Conservation (phyloP, 92 coral and sea anemone genomes). For the Epizoanthus scotinus region DNA sequence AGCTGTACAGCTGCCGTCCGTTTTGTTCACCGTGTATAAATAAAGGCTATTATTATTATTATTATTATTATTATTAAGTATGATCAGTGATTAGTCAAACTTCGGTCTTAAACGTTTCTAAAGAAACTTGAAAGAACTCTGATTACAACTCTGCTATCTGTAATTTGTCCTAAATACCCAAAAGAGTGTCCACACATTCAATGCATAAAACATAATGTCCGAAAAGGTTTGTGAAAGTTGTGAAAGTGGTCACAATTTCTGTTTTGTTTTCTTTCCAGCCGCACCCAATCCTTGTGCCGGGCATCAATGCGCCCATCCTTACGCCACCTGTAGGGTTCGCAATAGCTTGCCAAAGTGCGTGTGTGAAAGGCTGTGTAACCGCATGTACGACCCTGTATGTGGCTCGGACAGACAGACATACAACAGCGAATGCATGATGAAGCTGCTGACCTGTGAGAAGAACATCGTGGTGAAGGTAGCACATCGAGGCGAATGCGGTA, state of each 20-base stretch:
- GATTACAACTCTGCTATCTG: no score
- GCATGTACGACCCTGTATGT: conserved; percentile 35
- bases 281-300: background rate
- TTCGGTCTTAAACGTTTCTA: no score
- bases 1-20: no score
- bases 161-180: no score
- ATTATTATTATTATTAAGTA: no score
- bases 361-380: conserved; percentile 10
- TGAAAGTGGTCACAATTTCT: background rate
- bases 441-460: conserved; percentile 11
- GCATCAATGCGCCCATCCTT: conserved; percentile 5
- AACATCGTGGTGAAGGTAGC: background rate
- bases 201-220: no score
- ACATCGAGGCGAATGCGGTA: conserved; percentile 20
- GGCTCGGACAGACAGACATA: conserved; percentile 22
- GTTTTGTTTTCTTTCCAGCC: background rate
- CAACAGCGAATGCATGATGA: conserved; percentile 29
- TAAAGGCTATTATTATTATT: no score
- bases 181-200: no score
- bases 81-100: no score
- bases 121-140: no score
- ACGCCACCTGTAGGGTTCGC: conserved; percentile 16
- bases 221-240: no score
- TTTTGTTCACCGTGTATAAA: no score
- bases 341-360: background rate